These are phyloP conservation scores for Bombus soroeensis DNA, from an alignment of 1,140 invertebrate genomes.

Conservation along the genomic window DNA sequence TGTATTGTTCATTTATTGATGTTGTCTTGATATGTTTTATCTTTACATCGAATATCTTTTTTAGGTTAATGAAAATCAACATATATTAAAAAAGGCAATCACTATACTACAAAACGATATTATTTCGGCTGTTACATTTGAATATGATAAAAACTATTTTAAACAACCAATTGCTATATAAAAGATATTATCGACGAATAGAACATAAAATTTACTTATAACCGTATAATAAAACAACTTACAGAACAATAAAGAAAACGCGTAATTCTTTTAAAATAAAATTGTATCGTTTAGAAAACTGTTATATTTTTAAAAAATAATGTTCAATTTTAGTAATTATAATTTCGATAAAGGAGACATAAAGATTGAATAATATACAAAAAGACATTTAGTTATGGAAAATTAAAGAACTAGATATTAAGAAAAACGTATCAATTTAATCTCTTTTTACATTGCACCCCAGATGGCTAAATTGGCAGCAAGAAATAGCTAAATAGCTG, in stretches of 20 bases:
- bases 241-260: background rate
- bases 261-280: background rate
- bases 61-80: slow-evolving; percentile 56
- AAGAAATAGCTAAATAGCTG: slow-evolving; percentile 22
- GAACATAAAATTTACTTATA: background rate
- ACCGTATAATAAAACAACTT: background rate
- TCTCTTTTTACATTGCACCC: slow-evolving; percentile 44
- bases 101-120: slow-evolving; percentile 73
- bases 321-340: background rate
- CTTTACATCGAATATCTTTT: slow-evolving; percentile 47
- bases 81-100: slow-evolving; percentile 63
- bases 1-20: slow-evolving; percentile 14
- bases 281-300: background rate
- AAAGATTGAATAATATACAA: slow-evolving; percentile 41
- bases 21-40: slow-evolving; percentile 18
- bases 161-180: background rate
- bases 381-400: slow-evolving; percentile 32
- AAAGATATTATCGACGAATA: background rate
- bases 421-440: slow-evolving; percentile 52
- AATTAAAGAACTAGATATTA: slow-evolving; percentile 33
- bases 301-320: background rate
- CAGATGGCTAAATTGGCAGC: slow-evolving; percentile 12
- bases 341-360: background rate
- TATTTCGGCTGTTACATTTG: slow-evolving; percentile 53
- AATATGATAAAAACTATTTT: slow-evolving; percentile 34